Base-by-base conservation (phyloP, 1,140 invertebrate genomes). In the Drosophila saltans region DNA sequence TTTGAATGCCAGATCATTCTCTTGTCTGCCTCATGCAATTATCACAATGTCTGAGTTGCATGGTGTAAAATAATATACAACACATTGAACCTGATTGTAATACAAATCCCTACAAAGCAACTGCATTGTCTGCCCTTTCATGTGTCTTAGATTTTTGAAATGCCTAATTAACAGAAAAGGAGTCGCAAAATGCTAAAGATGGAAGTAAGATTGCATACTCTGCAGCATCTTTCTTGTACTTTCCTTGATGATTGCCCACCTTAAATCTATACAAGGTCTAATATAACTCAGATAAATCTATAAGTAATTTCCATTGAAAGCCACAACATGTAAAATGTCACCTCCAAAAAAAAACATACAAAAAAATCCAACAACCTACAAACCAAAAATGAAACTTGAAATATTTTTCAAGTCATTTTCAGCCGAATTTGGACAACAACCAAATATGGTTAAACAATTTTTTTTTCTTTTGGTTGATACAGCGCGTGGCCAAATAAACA, bases 41-140 rank as follows among this genome's bases (percentile, higher is more conserved):
- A 58, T 57, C 16, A 16, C 43, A 48, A 48, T 24, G 21, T 52
- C 21, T 52, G 45, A 16, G 43, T 48, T 48, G n/a, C 16, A 48
- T 79, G 78, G 65, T 57, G 60, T 52, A 60, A 67, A 73, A 69
- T 62, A 77, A 73, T 66, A 78, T 79, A 75, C 78, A 85, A 81
- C 78, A 79, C 82, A 86, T 86, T 81, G 82, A 86, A 78, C 82
- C 82, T 86, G 82, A 81, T 21, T 73, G 67, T 28, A 30, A 30
- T 66, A 59, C 52, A 61, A 68, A 56, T 52, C 45, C 21, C 21
- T 68, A 86, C 83, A 86, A 76, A 77, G 76, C 55, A 72, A 48
- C 39, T 33, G 72, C 82, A 86, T 86, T 86, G 82, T 86, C 10
- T 79, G 65, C 74, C 70, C 68, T 85, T 57, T 78, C 67, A 85